Evolutionary conservation across 2,797 vertebrate species (phyloP), one percentile per base, ranked within the genome.

Genomic region (Phrynocephalus vlangalii): DNA sequence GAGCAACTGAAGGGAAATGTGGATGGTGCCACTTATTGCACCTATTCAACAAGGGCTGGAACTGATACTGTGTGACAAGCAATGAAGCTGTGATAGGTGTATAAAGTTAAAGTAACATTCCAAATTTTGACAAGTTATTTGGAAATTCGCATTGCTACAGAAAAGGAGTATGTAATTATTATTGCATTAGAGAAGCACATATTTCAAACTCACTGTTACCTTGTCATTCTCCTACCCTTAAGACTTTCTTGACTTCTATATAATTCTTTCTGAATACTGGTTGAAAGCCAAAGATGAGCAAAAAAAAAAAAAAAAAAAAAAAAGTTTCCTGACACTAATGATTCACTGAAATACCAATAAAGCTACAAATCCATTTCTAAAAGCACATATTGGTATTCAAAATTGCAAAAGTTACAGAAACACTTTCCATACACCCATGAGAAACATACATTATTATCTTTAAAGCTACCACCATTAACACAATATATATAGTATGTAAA

Each of bases 61-160:
- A 26, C 16, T 44, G 18, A 73, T 81, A 85, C 3, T 67, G 48
- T 33, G 28, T 68, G 68, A 52, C 77, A 84, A 84, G 38, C 9
- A 22, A 79, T 52, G 56, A 75, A 50, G 68, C n/a, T 33, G 63
- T 13, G 33, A 16, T 67, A 75, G 24, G 50, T 66, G 16, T 60
- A 38, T 67, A 84, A 84, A 84, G 50, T 84, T 67, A 84, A 84
- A 84, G 50, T 84, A 72, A 60, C 8, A 13, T 70, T 80, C 85
- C 82, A 87, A 6, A 68, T 68, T 52, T 48, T n/a, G 72, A 87
- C 50, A 28, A 76, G 78, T 73, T 30, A 48, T 77, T 83, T 52
- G 78, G 73, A 87, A 82, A 87, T 82, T 75, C 22, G 30, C 24
- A 38, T 68, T 76, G 72, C 72, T 52, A 56, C 71, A 44, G 24